Evolutionary conservation across 1,140 invertebrate genomes (phyloP), one percentile per base, ranked within the genome.

Genomic region (Neodiprion virginianus): DNA sequence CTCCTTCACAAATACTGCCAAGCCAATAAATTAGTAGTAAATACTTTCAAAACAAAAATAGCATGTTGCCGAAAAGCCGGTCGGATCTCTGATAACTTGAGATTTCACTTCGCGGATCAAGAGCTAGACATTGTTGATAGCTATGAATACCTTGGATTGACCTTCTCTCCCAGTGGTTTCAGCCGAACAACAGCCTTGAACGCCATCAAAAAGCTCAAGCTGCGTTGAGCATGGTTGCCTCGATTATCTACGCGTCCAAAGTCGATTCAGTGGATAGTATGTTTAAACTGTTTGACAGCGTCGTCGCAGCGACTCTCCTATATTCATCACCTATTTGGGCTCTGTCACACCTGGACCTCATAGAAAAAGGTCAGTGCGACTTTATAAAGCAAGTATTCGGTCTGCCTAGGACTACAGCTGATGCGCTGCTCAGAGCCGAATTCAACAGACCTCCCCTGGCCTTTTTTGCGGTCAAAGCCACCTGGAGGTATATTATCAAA

Each of bases 141-240:
- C 17, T 21, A 21, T 72, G 77, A 28, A 10, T 66, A 83, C 81
- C 23, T 88, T 76, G 5, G 84, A 87, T n/a, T 53, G 10, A 11
- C 50, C 50, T 1, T 53, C 10, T 10, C 50, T 10, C 1, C 10
- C 1, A 11, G 10, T 14, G 10, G 10, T 14, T 14, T 53, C 10
- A n/a, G 50, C 17, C n/a, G 50, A 10, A 2, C 1, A n/a, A n/a
- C 50, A n/a, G 50, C 50, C 10, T 10, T 11, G 1, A n/a, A 53
- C 10, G 50, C 50, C 1, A 53, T 53, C 50, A 1, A 1, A 53
- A 2, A n/a, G 50, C 50, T 1, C 10, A 53, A 53, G n/a, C n/a
- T 53, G 50, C 50, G n/a, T 10, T 14, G 50, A n/a, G 50, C 1
- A n/a, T 14, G 50, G 50, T 53, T 53, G n/a, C n/a, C 50, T 1